These are phyloP conservation scores for Drosophila sp. DNA, from an alignment of 1,140 invertebrate genomes.

Conservation along the genomic window DNA sequence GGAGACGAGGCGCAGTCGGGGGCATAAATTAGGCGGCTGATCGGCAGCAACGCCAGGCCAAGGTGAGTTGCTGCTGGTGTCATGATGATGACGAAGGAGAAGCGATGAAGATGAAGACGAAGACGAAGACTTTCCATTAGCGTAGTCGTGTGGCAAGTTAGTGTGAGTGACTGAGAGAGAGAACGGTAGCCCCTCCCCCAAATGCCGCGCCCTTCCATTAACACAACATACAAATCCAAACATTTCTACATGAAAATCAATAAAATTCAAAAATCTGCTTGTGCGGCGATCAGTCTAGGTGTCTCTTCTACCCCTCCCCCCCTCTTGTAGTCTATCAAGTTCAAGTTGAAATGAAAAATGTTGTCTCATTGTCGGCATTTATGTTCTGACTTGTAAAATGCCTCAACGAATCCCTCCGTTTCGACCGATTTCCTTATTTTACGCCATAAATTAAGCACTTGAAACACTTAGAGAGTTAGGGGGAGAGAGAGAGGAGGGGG, in stretches of 20 bases:
- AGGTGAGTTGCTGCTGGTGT: slow-evolving; percentile 43
- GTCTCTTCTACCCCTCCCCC: neutral
- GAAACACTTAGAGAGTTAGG: slow-evolving; percentile 52
- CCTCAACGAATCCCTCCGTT: neutral
- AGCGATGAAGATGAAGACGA: slow-evolving; percentile 14
- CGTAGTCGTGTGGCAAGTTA: slow-evolving; percentile 57
- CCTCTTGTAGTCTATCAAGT: slow-evolving; percentile 36
- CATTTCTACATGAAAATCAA: slow-evolving; percentile 68
- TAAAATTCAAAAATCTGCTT: slow-evolving; percentile 59
- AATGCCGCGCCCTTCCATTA: slow-evolving; percentile 70
- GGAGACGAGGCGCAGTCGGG: slow-evolving; percentile 68
- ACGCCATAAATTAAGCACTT: slow-evolving; percentile 78
- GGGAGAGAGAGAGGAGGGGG: slow-evolving; percentile 14
- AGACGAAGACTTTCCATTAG: slow-evolving; percentile 70
- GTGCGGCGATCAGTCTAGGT: slow-evolving; percentile 58
- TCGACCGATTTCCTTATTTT: slow-evolving; percentile 70
- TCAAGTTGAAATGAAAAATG: slow-evolving; percentile 69
- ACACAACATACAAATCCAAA: slow-evolving; percentile 49
- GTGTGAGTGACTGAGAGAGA: neutral
- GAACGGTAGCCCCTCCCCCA: slow-evolving; percentile 52
- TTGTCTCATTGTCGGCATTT: slow-evolving; percentile 72
- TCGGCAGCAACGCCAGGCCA: slow-evolving; percentile 46
- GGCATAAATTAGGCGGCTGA: slow-evolving; percentile 78
- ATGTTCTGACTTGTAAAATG: slow-evolving; percentile 45
- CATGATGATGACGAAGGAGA: slow-evolving; percentile 33